Evolutionary conservation across 92 coral and sea anemone species (phyloP), one percentile per base, ranked within the genome.

Genomic region (Scolanthus callimorphus): DNA sequence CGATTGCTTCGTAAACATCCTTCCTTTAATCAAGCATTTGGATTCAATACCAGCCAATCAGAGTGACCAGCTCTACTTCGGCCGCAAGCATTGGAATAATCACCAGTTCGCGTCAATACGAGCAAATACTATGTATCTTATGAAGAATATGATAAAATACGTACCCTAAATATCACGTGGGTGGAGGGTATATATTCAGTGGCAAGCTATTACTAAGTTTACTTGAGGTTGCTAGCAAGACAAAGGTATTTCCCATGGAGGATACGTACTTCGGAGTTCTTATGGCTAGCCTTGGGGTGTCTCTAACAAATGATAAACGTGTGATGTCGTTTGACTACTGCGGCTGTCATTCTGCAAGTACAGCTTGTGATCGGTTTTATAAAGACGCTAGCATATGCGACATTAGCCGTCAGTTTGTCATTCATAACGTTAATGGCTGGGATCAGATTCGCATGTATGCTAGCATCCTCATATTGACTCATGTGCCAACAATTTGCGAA

Each of bases 341-440:
- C 43, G 87, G 80, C 39, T n/a, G n/a, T n/a, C 41, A 64, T 11
- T 57, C 55, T 9, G 50, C 34, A 28, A 59, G 43, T 11, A 64
- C 74, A 20, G 31, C 78, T 44, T 73, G 59, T 44, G 77, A 86
- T 49, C 61, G 88, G 31, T n/a, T n/a, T n/a, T n/a, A n/a, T n/a
- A n/a, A n/a, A n/a, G n/a, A n/a, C n/a, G n/a, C n/a, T n/a, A 84
- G 88, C 3, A 63, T 81, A 43, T 86, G 95, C 51, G 81, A 86
- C 20, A 81, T 86, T 24, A 82, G 61, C 25, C 63, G 74, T 10
- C 89, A 88, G 1, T 77, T 81, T 4, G 95, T 86, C 19, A 17
- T 86, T 39, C 95, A 86, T 29, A 85, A 75, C 19, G 57, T 86
- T 21, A 55, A 29, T 25, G 83, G 71, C 27, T 60, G 75, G 20